Conservation (phyloP, 2,888 invertebrate genomes). For the Agriopis marginaria region DNA sequence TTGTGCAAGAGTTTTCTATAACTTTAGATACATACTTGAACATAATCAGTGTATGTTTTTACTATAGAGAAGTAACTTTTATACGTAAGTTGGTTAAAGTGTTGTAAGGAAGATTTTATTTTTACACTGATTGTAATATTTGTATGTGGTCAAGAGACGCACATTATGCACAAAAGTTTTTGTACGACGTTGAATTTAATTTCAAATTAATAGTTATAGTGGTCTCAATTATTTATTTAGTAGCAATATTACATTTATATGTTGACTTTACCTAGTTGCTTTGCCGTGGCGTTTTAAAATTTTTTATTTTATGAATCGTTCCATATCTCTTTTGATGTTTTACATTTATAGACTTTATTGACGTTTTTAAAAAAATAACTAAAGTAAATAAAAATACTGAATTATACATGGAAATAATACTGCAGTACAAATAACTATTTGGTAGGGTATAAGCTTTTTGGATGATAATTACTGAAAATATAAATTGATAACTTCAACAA, state of each 20-base stretch:
- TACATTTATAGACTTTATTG: slow-evolving; percentile 46
- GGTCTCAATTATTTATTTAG: slow-evolving; percentile 30
- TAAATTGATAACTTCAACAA: neutral
- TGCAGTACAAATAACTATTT: slow-evolving; percentile 62
- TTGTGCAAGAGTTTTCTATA: slow-evolving; percentile 58
- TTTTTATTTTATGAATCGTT: slow-evolving; percentile 47
- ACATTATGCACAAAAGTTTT: slow-evolving; percentile 66
- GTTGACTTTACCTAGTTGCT: slow-evolving; percentile 22
- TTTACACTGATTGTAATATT: slow-evolving; percentile 73
- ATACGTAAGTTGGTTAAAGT: slow-evolving; percentile 73
- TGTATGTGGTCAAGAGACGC: slow-evolving; percentile 60
- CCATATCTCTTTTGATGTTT: slow-evolving; percentile 52
- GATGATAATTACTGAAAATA: slow-evolving; percentile 18
- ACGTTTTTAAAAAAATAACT: slow-evolving; percentile 46
- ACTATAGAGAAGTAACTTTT: slow-evolving; percentile 64
- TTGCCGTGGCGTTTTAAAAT: slow-evolving; percentile 17
- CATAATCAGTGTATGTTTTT: slow-evolving; percentile 58
- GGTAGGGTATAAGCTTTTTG: slow-evolving; percentile 56
- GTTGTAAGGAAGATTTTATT: slow-evolving; percentile 72
- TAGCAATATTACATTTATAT: slow-evolving; percentile 25
- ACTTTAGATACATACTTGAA: slow-evolving; percentile 47
- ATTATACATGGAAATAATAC: slow-evolving; percentile 43
- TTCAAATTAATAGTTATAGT: slow-evolving; percentile 4
- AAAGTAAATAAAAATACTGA: slow-evolving; percentile 38
- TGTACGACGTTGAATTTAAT: slow-evolving; percentile 22